These are phyloP conservation scores for Sporophila hypoxantha DNA, from an alignment of 2,113 vertebrate species.

Conservation along the genomic window DNA sequence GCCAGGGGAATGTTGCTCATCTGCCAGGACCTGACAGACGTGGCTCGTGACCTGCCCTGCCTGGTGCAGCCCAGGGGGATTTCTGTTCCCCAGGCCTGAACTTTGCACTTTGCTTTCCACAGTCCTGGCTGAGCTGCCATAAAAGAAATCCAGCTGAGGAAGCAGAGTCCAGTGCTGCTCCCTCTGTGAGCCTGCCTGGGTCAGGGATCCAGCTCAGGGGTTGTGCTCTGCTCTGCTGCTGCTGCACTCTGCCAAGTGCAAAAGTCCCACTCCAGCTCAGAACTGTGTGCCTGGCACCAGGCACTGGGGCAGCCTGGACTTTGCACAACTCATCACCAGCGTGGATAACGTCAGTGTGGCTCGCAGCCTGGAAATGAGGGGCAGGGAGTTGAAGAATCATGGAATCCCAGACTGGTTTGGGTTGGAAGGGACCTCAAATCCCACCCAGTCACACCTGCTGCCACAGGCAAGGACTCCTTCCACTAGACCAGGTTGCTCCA, in stretches of 20 bases:
- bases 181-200: rapidly evolving
- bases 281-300: neutral
- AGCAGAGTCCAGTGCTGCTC: neutral
- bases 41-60: neutral
- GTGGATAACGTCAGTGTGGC: too few relatives aligned
- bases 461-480: neutral
- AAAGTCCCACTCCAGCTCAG: neutral
- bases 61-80: neutral
- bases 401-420: neutral
- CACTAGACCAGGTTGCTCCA: neutral
- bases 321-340: rapidly evolving
- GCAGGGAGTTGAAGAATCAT: neutral
- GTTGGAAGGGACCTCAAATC: neutral
- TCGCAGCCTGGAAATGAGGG: neutral
- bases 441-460: neutral
- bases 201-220: rapidly evolving
- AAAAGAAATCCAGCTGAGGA: neutral
- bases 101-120: neutral
- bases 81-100: neutral
- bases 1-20: rapidly evolving
- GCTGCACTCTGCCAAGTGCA: neutral
- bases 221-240: neutral
- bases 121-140: neutral
- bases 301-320: neutral
- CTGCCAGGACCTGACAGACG: neutral